Percentiles rank a stretch among this genome's conserved stretches.
Conservation (phyloP, 2,888 invertebrate species). For the Strigamia transsilvanica region DNA sequence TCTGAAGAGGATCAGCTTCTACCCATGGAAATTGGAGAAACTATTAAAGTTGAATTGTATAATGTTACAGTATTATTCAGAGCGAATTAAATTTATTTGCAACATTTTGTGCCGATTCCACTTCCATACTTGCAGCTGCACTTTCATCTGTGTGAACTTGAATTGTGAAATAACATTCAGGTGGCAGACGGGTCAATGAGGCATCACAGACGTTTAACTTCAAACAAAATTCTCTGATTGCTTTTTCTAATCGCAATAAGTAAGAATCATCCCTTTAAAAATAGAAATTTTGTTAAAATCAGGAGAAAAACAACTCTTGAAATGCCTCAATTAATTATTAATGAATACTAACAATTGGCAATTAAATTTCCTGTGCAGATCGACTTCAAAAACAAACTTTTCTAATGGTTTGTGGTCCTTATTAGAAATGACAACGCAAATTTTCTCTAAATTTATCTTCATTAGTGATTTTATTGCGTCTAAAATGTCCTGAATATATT, state of each 20-base stretch:
- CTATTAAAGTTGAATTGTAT: neutral
- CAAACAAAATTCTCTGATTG: slow-evolving; percentile 18
- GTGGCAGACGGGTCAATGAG: neutral
- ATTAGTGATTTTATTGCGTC: slow-evolving; percentile 18
- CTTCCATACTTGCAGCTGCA: slow-evolving; percentile 36
- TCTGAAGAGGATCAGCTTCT: slow-evolving; percentile 41
- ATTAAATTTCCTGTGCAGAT: neutral
- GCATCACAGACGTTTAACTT: slow-evolving; percentile 40
- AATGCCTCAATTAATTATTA: neutral
- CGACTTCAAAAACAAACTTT: slow-evolving; percentile 51
- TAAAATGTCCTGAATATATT: slow-evolving; percentile 30
- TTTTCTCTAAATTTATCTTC: slow-evolving; percentile 32
- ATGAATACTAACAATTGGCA: neutral
- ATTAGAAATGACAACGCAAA: neutral
- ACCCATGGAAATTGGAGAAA: slow-evolving; percentile 47
- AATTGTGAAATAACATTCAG: slow-evolving; percentile 39
- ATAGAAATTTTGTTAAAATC: neutral
- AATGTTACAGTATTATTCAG: neutral
- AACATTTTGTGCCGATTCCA: slow-evolving; percentile 23
- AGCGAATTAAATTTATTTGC: neutral
- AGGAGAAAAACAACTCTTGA: too few species aligned
- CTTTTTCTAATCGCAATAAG: slow-evolving; percentile 1
- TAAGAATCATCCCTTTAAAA: slow-evolving; percentile 28
- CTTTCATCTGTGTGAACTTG: slow-evolving; percentile 52
- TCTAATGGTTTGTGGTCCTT: slow-evolving; percentile 46